A percentile compares a stretch with the other conserved stretches of the same genome.
Conservation (phyloP, 2,888 invertebrate species). For the Busseola fusca region DNA sequence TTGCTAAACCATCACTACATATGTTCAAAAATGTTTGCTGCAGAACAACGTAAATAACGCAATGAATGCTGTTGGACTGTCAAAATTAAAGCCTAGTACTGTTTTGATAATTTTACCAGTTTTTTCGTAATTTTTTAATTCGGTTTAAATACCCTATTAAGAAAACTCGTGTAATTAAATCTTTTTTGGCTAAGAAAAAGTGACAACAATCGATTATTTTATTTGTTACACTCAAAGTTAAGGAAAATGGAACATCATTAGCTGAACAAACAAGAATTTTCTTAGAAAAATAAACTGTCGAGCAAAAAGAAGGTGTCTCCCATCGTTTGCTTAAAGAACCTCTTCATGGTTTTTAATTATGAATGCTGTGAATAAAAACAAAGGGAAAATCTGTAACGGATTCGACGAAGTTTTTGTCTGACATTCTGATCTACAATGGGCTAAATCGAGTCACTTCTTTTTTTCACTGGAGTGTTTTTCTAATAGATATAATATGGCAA, state of each 20-base stretch:
- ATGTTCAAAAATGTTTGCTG: background rate
- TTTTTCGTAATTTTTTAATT: too few relatives aligned
- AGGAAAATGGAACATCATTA: constrained; percentile 33
- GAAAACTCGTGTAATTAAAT: background rate
- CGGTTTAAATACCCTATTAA: constrained; percentile 10
- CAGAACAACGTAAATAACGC: background rate
- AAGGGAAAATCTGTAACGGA: constrained; percentile 15
- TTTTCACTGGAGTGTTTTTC: background rate
- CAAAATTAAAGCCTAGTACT: background rate
- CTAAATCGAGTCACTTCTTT: background rate
- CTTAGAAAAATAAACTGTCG: constrained; percentile 32
- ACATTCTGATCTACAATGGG: constrained; percentile 5
- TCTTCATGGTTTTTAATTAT: constrained; percentile 42
- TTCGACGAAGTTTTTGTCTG: constrained; percentile 20
- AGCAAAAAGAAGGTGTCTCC: constrained; percentile 26
- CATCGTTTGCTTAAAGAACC: constrained; percentile 22
- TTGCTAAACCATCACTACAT: background rate
- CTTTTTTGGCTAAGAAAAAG: background rate
- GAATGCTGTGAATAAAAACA: constrained; percentile 17
- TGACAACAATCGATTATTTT: constrained; percentile 25
- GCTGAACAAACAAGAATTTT: constrained; percentile 25
- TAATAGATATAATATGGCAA: background rate
- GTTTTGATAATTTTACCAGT: background rate
- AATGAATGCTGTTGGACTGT: background rate
- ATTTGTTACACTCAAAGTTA: constrained; percentile 21